phyloP scores from a whole-genome alignment of 1,140 invertebrate genomes.

The Nymphalis io region DNA sequence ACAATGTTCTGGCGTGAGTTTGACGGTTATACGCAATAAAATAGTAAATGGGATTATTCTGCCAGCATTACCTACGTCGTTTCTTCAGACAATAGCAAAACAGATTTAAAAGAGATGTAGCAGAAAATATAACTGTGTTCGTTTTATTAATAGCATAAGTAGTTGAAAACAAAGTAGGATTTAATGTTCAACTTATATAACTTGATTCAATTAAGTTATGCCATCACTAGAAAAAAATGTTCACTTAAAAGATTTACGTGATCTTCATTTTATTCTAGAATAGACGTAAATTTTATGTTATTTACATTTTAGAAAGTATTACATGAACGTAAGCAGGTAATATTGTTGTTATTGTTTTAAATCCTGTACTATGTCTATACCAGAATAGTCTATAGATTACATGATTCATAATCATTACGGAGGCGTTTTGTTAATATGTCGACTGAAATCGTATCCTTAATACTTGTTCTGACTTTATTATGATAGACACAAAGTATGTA shows the following conservation, averaged over 20 bases:
- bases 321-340: not conserved
- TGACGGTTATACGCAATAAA: constrained; percentile 15
- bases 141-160: not conserved
- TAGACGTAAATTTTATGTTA: too few relatives aligned
- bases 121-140: not conserved
- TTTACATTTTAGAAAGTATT: too few relatives aligned
- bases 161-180: not conserved
- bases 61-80: constrained; percentile 10
- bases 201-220: too few relatives aligned
- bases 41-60: constrained; percentile 24
- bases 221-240: too few relatives aligned
- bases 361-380: not conserved
- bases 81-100: not conserved
- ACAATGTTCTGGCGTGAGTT: constrained; percentile 15
- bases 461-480: not conserved
- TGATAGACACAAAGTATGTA: not conserved
- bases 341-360: not conserved
- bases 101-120: not conserved
- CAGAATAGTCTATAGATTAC: too few relatives aligned
- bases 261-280: too few relatives aligned
- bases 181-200: too few relatives aligned
- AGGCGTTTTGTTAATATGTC: too few relatives aligned
- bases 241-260: too few relatives aligned
- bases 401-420: too few relatives aligned
- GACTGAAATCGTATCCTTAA: not conserved